Evolutionary conservation across 2,888 invertebrate genomes (phyloP).

Genomic region (Periphyllus acericola): DNA sequence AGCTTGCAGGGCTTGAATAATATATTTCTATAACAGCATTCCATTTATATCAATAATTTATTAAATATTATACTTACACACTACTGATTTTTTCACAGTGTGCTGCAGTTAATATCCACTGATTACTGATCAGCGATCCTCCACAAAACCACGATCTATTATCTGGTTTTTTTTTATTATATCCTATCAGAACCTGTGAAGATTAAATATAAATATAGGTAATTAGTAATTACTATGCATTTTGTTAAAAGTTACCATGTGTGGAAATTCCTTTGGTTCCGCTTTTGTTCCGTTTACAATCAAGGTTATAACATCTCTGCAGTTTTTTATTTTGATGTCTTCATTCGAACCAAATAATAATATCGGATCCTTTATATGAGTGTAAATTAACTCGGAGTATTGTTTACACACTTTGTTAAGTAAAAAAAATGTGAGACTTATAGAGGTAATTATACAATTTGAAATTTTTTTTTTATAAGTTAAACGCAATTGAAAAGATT

Average conservation of each 20-base stretch:
- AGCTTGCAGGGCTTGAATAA: conserved; percentile 66
- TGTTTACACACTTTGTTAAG: background rate
- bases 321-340: conserved; percentile 11
- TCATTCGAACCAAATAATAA: background rate
- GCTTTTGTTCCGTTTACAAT: conserved; percentile 34
- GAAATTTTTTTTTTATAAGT: background rate
- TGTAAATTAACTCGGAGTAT: conserved; percentile 40
- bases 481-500: background rate
- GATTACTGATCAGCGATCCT: conserved; percentile 42
- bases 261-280: conserved; percentile 58
- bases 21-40: too few relatives aligned
- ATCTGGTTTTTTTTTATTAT: background rate
- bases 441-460: background rate
- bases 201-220: background rate
- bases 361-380: background rate
- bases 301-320: conserved; percentile 1
- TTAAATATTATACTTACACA: background rate
- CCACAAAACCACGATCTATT: conserved; percentile 6
- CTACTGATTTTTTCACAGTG: conserved; percentile 36
- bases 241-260: conserved; percentile 44
- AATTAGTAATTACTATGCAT: background rate
- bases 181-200: conserved; percentile 35
- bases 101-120: conserved; percentile 35
- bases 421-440: background rate
- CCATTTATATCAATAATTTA: background rate